Percentiles rank a stretch among this genome's conserved stretches.
phyloP scores from a whole-genome alignment of 2,797 vertebrate genomes.

The Rhynchotus rufescens region DNA sequence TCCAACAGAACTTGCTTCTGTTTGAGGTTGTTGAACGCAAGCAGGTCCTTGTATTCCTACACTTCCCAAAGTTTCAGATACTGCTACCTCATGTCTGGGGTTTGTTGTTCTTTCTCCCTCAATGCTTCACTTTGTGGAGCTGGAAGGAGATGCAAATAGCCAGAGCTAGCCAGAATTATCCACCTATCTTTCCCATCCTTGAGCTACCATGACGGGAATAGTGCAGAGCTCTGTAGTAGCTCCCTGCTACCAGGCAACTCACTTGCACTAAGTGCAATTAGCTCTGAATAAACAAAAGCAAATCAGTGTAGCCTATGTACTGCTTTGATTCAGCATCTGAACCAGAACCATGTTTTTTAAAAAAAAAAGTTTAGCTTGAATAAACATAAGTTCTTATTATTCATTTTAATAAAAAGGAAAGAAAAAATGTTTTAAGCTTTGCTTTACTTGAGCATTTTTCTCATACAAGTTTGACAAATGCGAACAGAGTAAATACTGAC shows the following conservation, averaged over 20 bases:
- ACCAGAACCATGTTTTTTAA: neutral
- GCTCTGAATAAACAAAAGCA: neutral
- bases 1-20: neutral
- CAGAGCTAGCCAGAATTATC: neutral
- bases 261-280: neutral
- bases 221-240: neutral
- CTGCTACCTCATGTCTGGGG: accelerated
- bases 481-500: neutral
- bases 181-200: neutral
- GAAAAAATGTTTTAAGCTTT: too few relatives aligned
- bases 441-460: neutral
- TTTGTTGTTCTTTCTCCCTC: neutral
- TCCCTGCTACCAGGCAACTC: neutral
- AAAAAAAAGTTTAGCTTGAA: neutral
- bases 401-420: neutral
- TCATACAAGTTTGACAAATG: neutral
- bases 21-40: neutral
- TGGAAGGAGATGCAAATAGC: neutral
- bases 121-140: neutral
- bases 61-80: neutral
- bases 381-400: neutral
- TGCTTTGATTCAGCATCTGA: neutral
- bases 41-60: neutral
- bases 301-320: neutral
- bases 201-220: neutral